phyloP scores from a whole-genome alignment of 1,140 invertebrate species.

The Heliconius melpomene region DNA sequence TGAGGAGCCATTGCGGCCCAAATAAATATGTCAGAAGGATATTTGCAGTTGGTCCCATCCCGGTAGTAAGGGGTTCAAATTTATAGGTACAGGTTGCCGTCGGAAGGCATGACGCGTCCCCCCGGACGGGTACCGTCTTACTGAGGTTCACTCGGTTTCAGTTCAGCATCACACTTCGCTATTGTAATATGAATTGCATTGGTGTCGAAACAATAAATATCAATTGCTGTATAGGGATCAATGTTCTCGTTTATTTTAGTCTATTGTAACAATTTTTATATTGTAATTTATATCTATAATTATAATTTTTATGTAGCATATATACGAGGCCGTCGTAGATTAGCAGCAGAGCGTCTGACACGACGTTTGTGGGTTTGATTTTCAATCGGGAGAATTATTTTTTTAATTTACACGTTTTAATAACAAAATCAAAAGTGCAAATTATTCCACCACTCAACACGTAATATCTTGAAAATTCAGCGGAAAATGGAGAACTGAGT shows the following conservation, averaged over 20 bases:
- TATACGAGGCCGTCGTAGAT: too few species aligned
- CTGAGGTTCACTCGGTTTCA: constrained; percentile 44
- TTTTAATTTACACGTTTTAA: too few species aligned
- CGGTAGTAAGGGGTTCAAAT: constrained; percentile 47
- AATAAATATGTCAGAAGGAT: constrained; percentile 64
- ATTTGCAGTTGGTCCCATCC: constrained; percentile 73
- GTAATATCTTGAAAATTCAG: background rate
- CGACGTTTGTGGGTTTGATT: too few species aligned
- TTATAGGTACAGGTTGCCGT: constrained; percentile 39
- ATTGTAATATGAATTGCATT: constrained; percentile 58
- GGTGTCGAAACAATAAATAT: constrained; percentile 74
- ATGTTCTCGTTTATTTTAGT: constrained; percentile 21
- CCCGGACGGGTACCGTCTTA: constrained; percentile 45
- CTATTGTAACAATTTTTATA: background rate
- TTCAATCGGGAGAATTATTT: too few species aligned
- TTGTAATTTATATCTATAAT: background rate
- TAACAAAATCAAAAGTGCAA: too few species aligned
- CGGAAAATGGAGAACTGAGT: background rate
- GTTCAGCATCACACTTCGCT: constrained; percentile 56
- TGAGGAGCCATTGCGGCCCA: constrained; percentile 70
- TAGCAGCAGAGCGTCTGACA: background rate
- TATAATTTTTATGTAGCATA: too few species aligned
- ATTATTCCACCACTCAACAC: too few species aligned
- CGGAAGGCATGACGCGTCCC: constrained; percentile 51
- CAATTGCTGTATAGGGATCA: constrained; percentile 59